Evolutionary conservation across 2,888 invertebrate genomes (phyloP), one percentile per base, ranked within the genome.

Genomic region (Griposia aprilina): DNA sequence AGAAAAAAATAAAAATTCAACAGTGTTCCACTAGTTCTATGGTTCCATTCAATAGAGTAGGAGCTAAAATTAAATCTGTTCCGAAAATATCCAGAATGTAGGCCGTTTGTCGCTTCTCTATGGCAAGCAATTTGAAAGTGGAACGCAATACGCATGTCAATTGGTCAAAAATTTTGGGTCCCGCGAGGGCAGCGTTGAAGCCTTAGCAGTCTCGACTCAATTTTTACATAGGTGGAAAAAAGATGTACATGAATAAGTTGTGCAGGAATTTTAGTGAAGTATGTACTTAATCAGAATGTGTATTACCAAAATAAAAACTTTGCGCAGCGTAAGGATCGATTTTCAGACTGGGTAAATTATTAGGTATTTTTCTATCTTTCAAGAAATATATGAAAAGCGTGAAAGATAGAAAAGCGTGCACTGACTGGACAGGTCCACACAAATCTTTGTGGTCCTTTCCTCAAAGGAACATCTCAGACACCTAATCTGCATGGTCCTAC

Each of bases 91-190:
- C 20, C 15, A 50, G 55, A 45, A 30, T 36, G 30, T 57, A 55
- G 41, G 45, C 60, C 4, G n/a, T 70, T 73, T 70, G 57, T 70
- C 15, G 41, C 13, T 48, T 45, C 55, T 69, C 66, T 71, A 66
- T 74, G 57, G 73, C 20, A 20, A 45, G 60, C 69, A 74, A 70
- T 78, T 83, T 74, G 26, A 70, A 73, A 74, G 66, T 70, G n/a
- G 66, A 67, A 74, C 66, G 52, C 69, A 45, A n/a, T 62, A 62
- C 66, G 83, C 69, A 82, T 83, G 36, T 63, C 66, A 62, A 74
- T 74, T 60, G 65, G 15, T 57, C 15, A n/a, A 41, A 59, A n/a
- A 36, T 41, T 70, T 52, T n/a, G 59, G 62, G 70, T 36, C 59
- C 65, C 50, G 60, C 15, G 15, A 26, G 30, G 1, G 13, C n/a